These are phyloP conservation scores for Varanus salvator DNA, from an alignment of 2,113 vertebrate species.

Conservation along the genomic window DNA sequence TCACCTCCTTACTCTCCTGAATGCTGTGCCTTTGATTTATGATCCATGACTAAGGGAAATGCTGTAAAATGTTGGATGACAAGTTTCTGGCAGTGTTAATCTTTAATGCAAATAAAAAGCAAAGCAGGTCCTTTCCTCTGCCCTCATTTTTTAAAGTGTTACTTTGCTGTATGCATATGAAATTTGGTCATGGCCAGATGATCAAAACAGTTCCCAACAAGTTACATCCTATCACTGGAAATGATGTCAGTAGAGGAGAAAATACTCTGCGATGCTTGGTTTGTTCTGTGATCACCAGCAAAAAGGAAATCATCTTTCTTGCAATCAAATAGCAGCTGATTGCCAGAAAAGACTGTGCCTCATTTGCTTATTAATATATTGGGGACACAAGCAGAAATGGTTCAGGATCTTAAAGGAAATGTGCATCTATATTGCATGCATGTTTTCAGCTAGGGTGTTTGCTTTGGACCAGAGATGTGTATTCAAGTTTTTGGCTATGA, in stretches of 20 bases:
- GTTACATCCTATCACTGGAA: neutral
- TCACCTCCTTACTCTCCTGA: too few species aligned
- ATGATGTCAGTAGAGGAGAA: constrained; percentile 22
- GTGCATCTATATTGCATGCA: neutral
- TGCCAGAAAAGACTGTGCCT: neutral
- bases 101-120: neutral
- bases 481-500: too few species aligned
- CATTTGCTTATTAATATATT: constrained; percentile 1
- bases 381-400: neutral
- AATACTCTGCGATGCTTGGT: constrained; percentile 14
- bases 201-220: constrained; percentile 36
- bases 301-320: neutral
- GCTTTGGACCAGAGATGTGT: too few species aligned
- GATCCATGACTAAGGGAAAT: neutral
- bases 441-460: too few species aligned
- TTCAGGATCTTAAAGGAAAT: neutral
- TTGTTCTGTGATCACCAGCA: neutral
- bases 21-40: neutral
- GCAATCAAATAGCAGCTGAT: constrained; percentile 34
- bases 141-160: neutral
- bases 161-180: neutral
- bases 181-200: neutral
- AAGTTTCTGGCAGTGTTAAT: neutral
- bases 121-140: neutral
- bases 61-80: neutral